Evolutionary conservation across 1,140 invertebrate genomes (phyloP).

Genomic region (Lordiphosa clarofinis): DNA sequence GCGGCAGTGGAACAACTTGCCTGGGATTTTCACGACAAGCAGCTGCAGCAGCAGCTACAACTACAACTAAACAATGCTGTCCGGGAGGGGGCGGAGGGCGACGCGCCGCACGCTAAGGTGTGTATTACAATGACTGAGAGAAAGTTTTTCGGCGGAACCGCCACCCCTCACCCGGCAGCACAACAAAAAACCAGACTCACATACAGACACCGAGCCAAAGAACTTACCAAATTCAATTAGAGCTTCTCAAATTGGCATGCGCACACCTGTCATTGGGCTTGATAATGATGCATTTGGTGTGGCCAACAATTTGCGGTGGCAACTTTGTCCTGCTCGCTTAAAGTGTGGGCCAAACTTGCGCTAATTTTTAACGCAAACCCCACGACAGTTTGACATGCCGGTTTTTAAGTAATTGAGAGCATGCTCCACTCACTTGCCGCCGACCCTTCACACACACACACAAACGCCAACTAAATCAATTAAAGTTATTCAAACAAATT

Average conservation of each 20-base stretch:
- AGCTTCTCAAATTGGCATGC: slow-evolving; percentile 70
- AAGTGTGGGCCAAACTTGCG: slow-evolving; percentile 39
- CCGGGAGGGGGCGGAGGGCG: slow-evolving; percentile 1
- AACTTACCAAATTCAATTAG: slow-evolving; percentile 76
- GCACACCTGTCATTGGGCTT: slow-evolving; percentile 72
- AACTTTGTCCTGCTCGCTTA: slow-evolving; percentile 54
- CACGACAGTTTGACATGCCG: slow-evolving; percentile 38
- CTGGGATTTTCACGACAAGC: slow-evolving; percentile 68
- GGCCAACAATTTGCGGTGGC: slow-evolving; percentile 53
- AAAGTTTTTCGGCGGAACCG: slow-evolving; percentile 51
- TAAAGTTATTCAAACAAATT: slow-evolving; percentile 69
- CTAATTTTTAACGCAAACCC: slow-evolving; percentile 36
- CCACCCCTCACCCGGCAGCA: slow-evolving; percentile 7
- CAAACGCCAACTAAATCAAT: slow-evolving; percentile 61
- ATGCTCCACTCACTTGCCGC: neutral
- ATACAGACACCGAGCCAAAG: slow-evolving; percentile 33
- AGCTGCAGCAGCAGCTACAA: slow-evolving; percentile 40
- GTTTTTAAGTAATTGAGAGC: slow-evolving; percentile 55
- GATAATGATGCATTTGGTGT: slow-evolving; percentile 74
- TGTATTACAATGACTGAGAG: slow-evolving; percentile 74
- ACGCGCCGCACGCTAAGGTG: slow-evolving; percentile 46
- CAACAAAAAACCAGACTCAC: slow-evolving; percentile 26
- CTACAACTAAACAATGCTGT: slow-evolving; percentile 33
- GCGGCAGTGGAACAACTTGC: slow-evolving; percentile 62
- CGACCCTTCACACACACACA: slow-evolving; percentile 16